A percentile compares a stretch with the other conserved stretches of the same genome.
Evolutionary conservation across 2,113 vertebrate species (phyloP).

Genomic region (Otus sunia): DNA sequence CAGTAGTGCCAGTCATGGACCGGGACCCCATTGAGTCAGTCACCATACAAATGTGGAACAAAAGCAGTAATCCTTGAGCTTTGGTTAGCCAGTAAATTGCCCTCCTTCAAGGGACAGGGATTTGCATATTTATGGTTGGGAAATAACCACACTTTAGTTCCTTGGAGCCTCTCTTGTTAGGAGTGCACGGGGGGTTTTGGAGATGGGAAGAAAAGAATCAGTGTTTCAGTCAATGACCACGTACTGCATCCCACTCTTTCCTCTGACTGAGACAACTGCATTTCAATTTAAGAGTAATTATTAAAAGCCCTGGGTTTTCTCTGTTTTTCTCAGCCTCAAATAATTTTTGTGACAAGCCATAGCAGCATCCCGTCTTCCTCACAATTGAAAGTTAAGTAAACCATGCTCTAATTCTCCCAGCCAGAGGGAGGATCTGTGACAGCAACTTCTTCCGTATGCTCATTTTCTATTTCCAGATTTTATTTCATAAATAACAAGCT

Average conservation of each 20-base stretch:
- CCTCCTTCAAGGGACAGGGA: not conserved
- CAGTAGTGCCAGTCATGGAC: not conserved
- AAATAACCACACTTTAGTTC: not conserved
- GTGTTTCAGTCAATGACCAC: not conserved
- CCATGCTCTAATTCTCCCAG: not conserved
- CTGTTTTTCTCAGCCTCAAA: not conserved
- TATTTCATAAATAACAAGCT: not conserved
- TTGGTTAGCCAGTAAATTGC: slow-evolving; percentile 7
- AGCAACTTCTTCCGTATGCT: slow-evolving; percentile 39
- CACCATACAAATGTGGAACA: not conserved
- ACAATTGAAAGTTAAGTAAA: slow-evolving; percentile 12
- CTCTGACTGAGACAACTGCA: not conserved
- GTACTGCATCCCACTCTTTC: not conserved
- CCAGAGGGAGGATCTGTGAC: slow-evolving; percentile 5
- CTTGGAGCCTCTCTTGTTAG: not conserved
- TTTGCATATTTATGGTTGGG: slow-evolving; percentile 30
- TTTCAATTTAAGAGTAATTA: not conserved
- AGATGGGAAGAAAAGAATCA: slow-evolving; percentile 5
- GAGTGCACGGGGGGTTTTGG: not conserved
- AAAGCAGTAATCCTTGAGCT: slow-evolving; percentile 9
- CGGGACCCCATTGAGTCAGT: not conserved
- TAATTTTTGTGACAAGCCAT: slow-evolving; percentile 41
- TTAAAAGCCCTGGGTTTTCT: not conserved
- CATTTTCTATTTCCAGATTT: slow-evolving; percentile 30
- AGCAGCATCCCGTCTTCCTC: not conserved